Base-by-base conservation (phyloP, 1,140 invertebrate genomes). In the Diprion similis region DNA sequence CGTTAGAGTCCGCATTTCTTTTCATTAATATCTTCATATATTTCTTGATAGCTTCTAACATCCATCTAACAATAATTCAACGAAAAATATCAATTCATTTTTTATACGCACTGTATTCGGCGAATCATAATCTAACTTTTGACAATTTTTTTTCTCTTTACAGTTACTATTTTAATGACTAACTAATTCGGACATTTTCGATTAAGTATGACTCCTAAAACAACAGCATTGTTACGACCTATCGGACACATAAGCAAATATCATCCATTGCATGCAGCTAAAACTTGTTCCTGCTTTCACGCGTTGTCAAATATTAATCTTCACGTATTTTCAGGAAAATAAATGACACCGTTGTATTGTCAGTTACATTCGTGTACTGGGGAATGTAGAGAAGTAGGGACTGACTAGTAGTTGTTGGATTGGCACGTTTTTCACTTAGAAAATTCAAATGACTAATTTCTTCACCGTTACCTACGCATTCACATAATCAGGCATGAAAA, bases 341-440 rank as follows among this genome's bases (percentile, higher is more conserved):
- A 37, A 37, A 37, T 37, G 24, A 37, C 24, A 37, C 6, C 24
- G 24, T 37, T 37, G 24, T 37, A 65, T 68, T 19, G 67, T 24
- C 67, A 19, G 67, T 45, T 19, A 68, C 18, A 45, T 68, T 45
- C 67, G 7, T 68, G 45, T 19, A 45, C 45, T 45, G 67, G 51
- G 64, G 70, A 71, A 65, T 17, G 24, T 74, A 15, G 67, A 75
- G 77, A 81, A 83, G 77, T 78, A 81, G 85, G 86, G 85, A 87
- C 86, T 87, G 86, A 87, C 85, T 86, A 87, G 86, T 86, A 86
- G 84, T 87, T 84, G 86, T 84, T 87, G 86, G 84, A 87, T 59
- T 59, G 3, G 51, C 51, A 59, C 51, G n/a, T 13, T 59, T 59
- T 59, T 59, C 51, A 15, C n/a, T 59, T 4, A 59, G 11, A 59